Conservation (phyloP, 2,113 vertebrate genomes). For the Chloropsis cyanopogon region DNA sequence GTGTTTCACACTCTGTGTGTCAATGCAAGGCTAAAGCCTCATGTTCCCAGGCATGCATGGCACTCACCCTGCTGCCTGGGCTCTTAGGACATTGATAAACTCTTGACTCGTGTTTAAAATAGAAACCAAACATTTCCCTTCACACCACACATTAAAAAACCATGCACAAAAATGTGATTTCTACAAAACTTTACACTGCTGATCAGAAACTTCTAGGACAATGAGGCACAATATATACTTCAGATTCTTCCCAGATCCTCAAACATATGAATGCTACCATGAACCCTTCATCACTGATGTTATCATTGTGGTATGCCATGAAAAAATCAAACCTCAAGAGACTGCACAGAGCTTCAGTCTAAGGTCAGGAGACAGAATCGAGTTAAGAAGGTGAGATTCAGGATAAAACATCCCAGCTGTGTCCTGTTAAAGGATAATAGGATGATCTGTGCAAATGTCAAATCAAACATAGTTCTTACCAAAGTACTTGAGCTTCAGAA, state of each 20-base stretch:
- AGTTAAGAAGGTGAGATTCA: background rate
- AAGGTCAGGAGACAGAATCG: background rate
- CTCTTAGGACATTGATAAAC: background rate
- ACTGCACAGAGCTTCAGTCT: background rate
- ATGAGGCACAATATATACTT: background rate
- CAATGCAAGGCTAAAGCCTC: background rate
- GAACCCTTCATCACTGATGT: background rate
- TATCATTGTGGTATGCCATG: background rate
- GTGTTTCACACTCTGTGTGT: background rate
- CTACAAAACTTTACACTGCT: background rate
- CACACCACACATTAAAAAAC: background rate
- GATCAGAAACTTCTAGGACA: background rate
- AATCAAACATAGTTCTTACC: background rate
- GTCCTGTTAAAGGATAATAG: background rate
- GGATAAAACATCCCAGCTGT: background rate
- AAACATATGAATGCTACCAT: background rate
- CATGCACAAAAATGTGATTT: accelerated
- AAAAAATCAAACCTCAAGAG: background rate
- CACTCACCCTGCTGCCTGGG: background rate
- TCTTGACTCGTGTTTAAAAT: background rate
- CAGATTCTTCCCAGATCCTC: background rate
- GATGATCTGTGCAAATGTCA: background rate
- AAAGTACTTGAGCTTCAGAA: background rate
- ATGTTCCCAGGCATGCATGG: accelerated
- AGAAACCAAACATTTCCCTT: background rate